Percentiles rank a stretch among this genome's conserved stretches.
phyloP scores from a whole-genome alignment of 2,888 invertebrate species.

The Gisinianus flammeolus region DNA sequence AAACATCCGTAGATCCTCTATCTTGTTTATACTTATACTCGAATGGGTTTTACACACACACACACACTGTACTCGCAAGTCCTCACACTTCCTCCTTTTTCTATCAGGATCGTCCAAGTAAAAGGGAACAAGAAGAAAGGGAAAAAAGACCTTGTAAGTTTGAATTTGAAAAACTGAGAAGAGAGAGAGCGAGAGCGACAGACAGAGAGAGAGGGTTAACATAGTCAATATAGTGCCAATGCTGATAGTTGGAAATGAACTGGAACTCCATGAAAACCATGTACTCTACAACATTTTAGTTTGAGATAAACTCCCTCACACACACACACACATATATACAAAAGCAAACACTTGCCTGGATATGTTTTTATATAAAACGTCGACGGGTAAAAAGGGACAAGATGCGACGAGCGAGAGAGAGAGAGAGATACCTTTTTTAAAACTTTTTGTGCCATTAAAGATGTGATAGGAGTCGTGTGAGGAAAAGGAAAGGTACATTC shows the following conservation, averaged over 20 bases:
- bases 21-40: not conserved
- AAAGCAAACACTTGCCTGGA: too few species aligned
- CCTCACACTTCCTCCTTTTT: not conserved
- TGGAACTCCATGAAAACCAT: not conserved
- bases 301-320: not conserved
- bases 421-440: not conserved
- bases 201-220: slow-evolving; percentile 18
- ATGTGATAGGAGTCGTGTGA: slow-evolving; percentile 1
- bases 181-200: too few species aligned
- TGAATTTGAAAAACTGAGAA: not conserved
- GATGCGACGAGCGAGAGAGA: not conserved
- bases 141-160: too few species aligned
- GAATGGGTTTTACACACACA: not conserved
- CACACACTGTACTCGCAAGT: not conserved
- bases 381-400: not conserved
- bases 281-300: not conserved
- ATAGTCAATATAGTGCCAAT: slow-evolving; percentile 15
- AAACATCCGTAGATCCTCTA: not conserved
- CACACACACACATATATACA: too few species aligned
- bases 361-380: not conserved
- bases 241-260: not conserved
- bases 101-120: not conserved
- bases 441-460: not conserved
- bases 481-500: slow-evolving; percentile 49
- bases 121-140: not conserved